A percentile compares a stretch with the other conserved stretches of the same genome.
Evolutionary conservation across 35 echinoderm and acorn worm species (phyloP).

Genomic region (Amphiura filiformis): DNA sequence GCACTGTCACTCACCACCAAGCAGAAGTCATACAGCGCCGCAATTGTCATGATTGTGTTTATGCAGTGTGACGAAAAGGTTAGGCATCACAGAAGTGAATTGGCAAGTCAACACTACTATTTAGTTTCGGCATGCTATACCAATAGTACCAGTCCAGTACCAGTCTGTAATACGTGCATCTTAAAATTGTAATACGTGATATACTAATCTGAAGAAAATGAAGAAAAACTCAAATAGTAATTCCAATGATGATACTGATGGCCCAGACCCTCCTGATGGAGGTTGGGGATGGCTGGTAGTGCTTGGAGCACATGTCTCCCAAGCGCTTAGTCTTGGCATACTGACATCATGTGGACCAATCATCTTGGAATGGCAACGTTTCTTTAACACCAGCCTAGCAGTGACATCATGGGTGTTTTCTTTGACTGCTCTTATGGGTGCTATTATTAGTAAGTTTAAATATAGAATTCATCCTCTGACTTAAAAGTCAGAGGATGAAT

Average conservation of each 20-base stretch:
- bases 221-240: no score
- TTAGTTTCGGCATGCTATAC: no score
- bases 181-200: no score
- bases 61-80: no score
- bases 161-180: no score
- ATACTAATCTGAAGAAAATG: no score
- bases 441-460: slow-evolving; percentile 8
- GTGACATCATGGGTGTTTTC: background rate
- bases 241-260: background rate
- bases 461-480: background rate
- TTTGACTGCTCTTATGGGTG: background rate
- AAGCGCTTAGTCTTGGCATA: background rate
- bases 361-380: background rate
- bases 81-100: no score
- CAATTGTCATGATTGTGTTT: no score
- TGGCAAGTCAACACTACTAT: no score
- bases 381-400: background rate
- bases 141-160: no score
- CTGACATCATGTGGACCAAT: background rate
- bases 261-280: background rate
- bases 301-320: background rate
- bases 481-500: background rate
- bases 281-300: background rate
- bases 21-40: no score
- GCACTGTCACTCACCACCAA: no score